A percentile compares a stretch with the other conserved stretches of the same genome.
These are phyloP conservation scores for Mugil cephalus DNA, from an alignment of 2,113 vertebrate genomes.

Conservation along the genomic window DNA sequence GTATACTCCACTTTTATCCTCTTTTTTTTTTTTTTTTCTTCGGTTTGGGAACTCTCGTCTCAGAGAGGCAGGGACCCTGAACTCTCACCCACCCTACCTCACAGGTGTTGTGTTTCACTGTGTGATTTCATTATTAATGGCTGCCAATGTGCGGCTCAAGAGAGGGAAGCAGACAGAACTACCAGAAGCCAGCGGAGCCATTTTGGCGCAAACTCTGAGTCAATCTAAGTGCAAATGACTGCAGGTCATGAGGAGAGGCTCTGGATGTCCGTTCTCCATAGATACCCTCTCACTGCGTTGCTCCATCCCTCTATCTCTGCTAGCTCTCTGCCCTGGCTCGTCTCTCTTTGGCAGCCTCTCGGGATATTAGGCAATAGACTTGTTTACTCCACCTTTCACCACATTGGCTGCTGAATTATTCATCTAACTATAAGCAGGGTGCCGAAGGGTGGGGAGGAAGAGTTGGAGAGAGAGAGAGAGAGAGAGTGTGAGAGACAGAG, in stretches of 20 bases:
- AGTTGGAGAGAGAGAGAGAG: constrained; percentile 37
- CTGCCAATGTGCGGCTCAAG: constrained; percentile 56
- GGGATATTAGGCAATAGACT: constrained; percentile 88
- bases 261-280: constrained; percentile 71
- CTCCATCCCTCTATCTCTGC: constrained; percentile 68
- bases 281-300: constrained; percentile 57
- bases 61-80: constrained; percentile 58
- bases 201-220: constrained; percentile 79
- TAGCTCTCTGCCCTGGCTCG: constrained; percentile 59
- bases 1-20: constrained; percentile 59
- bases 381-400: constrained; percentile 89
- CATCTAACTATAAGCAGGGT: constrained; percentile 82
- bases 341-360: constrained; percentile 80
- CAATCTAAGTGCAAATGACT: constrained; percentile 85
- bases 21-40: constrained; percentile 73
- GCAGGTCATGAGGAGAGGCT: constrained; percentile 74
- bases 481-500: constrained; percentile 34
- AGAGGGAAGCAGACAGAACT: constrained; percentile 43
- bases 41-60: constrained; percentile 49
- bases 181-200: constrained; percentile 64
- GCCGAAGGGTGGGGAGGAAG: constrained; percentile 59
- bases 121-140: constrained; percentile 77
- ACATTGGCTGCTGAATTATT: constrained; percentile 88
- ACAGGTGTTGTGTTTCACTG: constrained; percentile 70
- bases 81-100: constrained; percentile 60